Base-by-base conservation (phyloP, 2,113 vertebrate species). In the Campylomormyrus tamandua region DNA sequence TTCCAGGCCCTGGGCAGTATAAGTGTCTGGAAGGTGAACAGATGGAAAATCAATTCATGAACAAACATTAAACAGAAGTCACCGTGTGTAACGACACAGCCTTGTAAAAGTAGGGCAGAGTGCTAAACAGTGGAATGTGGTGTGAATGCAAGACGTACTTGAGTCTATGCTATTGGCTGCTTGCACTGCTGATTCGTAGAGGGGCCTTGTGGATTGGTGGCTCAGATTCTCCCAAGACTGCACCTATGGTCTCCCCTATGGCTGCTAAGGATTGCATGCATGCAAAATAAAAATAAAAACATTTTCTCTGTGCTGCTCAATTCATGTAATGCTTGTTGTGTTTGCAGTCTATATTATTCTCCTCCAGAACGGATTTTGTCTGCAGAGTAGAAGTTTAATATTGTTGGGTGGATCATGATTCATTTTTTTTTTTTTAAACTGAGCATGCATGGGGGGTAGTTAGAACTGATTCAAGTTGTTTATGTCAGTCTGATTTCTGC, bases 361-460 rank as follows among this genome's bases (percentile, higher is more conserved):
- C 31, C 74, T 19, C 5, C 35, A 5, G 35, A 80, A 80, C 4
- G 5, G 70, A 31, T 77, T 77, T 77, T 77, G 27, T 39, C 31
- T 15, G 5, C 13, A 17, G 31, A 27, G 70, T 70, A 31, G 10
- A 70, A 66, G 58, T 62, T 77, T 77, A 39, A 77, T 77, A 77
- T 5, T 35, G n/a, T 39, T 77, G 1, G 70, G 70, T 77, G 31
- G 90, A 95, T 93, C 97, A 97, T 90, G 94, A 53, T 24, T 24
- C 10, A 50, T 31, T 11, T 9, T 11, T 62, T 62, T n/a, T 62
- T 66, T 66, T 66, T 66, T 2, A 70, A 13, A 31, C 53, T 21
- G n/a, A 31, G 3, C 62, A 70, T 70, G 62, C 10, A 70, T 13
- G 3, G 62, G 24, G n/a, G 62, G 3, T 11, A 31, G 62, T 11